Evolutionary conservation across 2,113 vertebrate genomes (phyloP).

Genomic region (Cyphomyrus plagiostoma): DNA sequence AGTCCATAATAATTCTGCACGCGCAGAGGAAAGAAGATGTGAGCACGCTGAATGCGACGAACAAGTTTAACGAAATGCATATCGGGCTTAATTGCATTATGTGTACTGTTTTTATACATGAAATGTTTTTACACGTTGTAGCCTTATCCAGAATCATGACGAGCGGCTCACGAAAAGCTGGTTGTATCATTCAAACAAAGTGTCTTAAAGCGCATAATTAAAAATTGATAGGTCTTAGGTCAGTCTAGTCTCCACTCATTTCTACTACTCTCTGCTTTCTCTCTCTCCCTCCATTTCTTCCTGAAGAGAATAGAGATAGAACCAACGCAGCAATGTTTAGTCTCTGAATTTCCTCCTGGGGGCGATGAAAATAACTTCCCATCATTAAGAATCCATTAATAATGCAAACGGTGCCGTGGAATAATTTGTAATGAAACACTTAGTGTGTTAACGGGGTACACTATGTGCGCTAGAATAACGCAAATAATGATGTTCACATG

Average conservation of each 20-base stretch:
- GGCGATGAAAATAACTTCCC: conserved; percentile 67
- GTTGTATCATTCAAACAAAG: conserved; percentile 36
- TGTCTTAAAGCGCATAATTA: conserved; percentile 56
- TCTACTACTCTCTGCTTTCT: conserved; percentile 23
- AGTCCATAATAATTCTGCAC: conserved; percentile 28
- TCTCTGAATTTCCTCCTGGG: conserved; percentile 65
- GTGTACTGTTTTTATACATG: background rate
- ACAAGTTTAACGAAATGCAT: background rate
- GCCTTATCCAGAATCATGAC: background rate
- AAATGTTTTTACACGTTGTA: background rate
- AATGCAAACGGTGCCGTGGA: conserved; percentile 59
- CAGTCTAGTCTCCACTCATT: conserved; percentile 39
- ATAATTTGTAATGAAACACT: conserved; percentile 59
- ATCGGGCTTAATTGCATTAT: background rate
- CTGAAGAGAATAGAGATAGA: conserved; percentile 52
- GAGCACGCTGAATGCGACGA: conserved; percentile 4
- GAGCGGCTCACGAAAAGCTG: conserved; percentile 15
- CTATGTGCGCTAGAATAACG: conserved; percentile 28
- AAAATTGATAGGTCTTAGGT: conserved; percentile 64
- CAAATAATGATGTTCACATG: conserved; percentile 19
- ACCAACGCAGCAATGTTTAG: conserved; percentile 58
- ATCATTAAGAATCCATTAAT: conserved; percentile 67
- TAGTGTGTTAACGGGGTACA: conserved; percentile 54
- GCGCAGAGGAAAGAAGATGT: conserved; percentile 24
- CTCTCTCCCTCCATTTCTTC: conserved; percentile 16